Evolutionary conservation across 1,140 invertebrate species (phyloP).

Genomic region (Papilio polyxenes): DNA sequence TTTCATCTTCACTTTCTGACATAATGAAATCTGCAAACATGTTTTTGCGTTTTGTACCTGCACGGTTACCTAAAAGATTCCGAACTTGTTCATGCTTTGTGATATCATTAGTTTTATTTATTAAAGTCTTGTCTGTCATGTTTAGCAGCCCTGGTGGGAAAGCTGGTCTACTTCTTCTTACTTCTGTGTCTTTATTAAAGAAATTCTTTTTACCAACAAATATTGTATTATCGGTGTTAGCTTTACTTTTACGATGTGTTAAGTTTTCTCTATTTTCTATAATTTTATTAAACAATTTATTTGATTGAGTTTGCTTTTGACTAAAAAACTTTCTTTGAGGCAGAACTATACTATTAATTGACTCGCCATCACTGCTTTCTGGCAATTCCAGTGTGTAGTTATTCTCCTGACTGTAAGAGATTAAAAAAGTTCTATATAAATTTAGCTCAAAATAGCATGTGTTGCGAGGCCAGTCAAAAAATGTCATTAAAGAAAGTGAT

Average conservation of each 20-base stretch:
- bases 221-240: slow-evolving; percentile 55
- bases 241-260: slow-evolving; percentile 54
- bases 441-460: neutral
- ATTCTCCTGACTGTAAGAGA: slow-evolving; percentile 68
- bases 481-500: neutral
- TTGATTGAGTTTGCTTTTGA: slow-evolving; percentile 56
- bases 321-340: slow-evolving; percentile 67
- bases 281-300: slow-evolving; percentile 59
- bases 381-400: slow-evolving; percentile 62
- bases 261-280: slow-evolving; percentile 56
- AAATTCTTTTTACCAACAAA: slow-evolving; percentile 58
- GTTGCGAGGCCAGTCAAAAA: neutral
- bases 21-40: slow-evolving; percentile 70
- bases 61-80: slow-evolving; percentile 63
- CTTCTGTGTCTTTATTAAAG: slow-evolving; percentile 53
- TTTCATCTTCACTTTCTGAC: slow-evolving; percentile 72
- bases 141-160: slow-evolving; percentile 64
- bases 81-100: slow-evolving; percentile 55
- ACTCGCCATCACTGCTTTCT: slow-evolving; percentile 73
- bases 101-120: slow-evolving; percentile 61
- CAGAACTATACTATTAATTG: slow-evolving; percentile 69
- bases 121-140: slow-evolving; percentile 61
- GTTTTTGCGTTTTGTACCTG: slow-evolving; percentile 64
- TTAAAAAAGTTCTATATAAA: slow-evolving; percentile 33
- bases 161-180: slow-evolving; percentile 54